phyloP scores from a whole-genome alignment of 2,113 vertebrate species.

The Manacus vitellinus region DNA sequence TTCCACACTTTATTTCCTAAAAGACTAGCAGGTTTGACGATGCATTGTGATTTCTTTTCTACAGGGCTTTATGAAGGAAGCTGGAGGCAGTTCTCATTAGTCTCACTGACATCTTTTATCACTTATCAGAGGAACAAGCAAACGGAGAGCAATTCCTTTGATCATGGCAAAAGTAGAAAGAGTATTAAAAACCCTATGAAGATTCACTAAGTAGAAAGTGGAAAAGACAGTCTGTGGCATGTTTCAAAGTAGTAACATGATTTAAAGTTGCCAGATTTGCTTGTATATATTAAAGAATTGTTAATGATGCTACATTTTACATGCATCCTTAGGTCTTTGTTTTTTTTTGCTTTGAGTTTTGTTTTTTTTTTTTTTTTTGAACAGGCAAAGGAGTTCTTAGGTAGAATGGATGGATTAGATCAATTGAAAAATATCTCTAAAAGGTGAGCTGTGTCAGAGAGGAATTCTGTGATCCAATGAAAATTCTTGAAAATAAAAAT shows the following conservation, averaged over 20 bases:
- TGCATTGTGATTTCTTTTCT: conserved; percentile 68
- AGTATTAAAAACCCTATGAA: conserved; percentile 78
- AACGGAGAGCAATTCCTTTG: conserved; percentile 78
- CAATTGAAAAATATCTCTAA: conserved; percentile 21
- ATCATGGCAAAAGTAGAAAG: conserved; percentile 80
- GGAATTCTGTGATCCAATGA: conserved; percentile 1
- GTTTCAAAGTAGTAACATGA: conserved; percentile 74
- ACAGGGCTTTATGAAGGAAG: conserved; percentile 72
- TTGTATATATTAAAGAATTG: conserved; percentile 72
- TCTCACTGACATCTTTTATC: conserved; percentile 79
- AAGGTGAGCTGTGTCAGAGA: conserved; percentile 44
- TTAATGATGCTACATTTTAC: conserved; percentile 46
- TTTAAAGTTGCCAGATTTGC: conserved; percentile 67
- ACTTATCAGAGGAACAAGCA: conserved; percentile 82
- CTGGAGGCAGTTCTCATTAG: conserved; percentile 73
- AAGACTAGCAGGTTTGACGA: conserved; percentile 63
- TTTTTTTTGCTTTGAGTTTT: not conserved
- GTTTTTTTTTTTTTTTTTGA: not conserved
- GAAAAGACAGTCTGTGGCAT: conserved; percentile 68
- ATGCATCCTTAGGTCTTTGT: not conserved
- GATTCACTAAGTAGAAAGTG: conserved; percentile 73
- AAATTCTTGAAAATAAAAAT: conserved; percentile 60
- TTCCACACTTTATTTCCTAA: conserved; percentile 58
- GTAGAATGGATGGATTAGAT: conserved; percentile 17
- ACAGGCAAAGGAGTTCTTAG: not conserved